Base-by-base conservation (phyloP, 2,888 invertebrate species). In the Limnephilus rhombicus region DNA sequence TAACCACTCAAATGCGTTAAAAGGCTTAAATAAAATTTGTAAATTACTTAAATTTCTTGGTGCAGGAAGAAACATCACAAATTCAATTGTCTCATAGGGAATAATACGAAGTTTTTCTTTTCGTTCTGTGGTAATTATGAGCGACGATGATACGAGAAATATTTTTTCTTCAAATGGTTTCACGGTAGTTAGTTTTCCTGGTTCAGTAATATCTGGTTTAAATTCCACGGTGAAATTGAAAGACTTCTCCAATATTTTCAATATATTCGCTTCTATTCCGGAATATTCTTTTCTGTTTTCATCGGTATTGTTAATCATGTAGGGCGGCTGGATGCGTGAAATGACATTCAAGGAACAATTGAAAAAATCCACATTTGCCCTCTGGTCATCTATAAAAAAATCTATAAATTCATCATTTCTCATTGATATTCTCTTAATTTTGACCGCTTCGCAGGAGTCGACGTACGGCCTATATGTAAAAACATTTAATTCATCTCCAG, bases 11-110 rank as follows among this genome's bases (percentile, higher is more conserved):
- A 29, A 29, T 2, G 15, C 13, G 3, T 90, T 18, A 18, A 90
- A 90, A 4, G 91, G 91, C 24, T 80, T 91, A 49, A 91, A 91
- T 80, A 91, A 86, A 80, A 86, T 91, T 24, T 86, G 45, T 18
- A 91, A n/a, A 45, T 86, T 87, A 15, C 45, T 87, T 31, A 87
- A 29, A 29, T 11, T 34, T 49, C 31, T 68, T 29, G 91, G 80
- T n/a, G n/a, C 15, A 5, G 91, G 80, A n/a, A 91, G 12, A 45
- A 91, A 12, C 80, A 91, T 29, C 3, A 37, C 31, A 13, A 81
- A 37, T 34, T 91, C 53, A 24, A 11, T 3, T 3, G 29, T 68
- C 3, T 90, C 90, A 15, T 49, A 68, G 5, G 85, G 68, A 12
- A 83, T 37, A 2, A 34, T 18, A 24, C 12, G 5, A 18, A 82